Evolutionary conservation across 53 echinoderm and acorn worm species (phyloP).

Genomic region (Zoroaster sp.): DNA sequence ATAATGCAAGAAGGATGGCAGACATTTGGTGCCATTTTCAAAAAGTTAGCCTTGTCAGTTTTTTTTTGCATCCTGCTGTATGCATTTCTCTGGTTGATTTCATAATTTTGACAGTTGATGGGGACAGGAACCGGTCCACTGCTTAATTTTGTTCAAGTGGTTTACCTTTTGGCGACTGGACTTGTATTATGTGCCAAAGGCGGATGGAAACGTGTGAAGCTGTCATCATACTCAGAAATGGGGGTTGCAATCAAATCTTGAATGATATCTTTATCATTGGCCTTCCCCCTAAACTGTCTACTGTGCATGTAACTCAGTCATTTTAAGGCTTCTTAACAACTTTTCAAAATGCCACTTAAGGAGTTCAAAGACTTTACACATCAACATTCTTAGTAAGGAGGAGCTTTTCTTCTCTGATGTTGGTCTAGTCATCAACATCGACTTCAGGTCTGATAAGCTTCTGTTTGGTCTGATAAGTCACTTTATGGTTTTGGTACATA

Average conservation of each 20-base stretch:
- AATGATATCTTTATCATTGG: not conserved
- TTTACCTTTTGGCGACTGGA: conserved; percentile 13
- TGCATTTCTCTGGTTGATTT: not conserved
- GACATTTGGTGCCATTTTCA: not conserved
- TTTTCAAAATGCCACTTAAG: not conserved
- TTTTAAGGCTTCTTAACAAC: not conserved
- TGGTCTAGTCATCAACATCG: not conserved
- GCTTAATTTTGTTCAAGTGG: not conserved
- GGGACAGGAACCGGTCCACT: not conserved
- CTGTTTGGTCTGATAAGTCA: too few species aligned
- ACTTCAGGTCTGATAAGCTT: too few species aligned
- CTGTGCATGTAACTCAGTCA: not conserved
- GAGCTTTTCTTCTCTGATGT: not conserved
- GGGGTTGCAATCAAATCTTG: not conserved
- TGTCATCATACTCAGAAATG: conserved; percentile 10
- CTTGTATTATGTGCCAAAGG: conserved; percentile 11
- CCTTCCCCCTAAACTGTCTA: not conserved
- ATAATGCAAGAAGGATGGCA: not conserved
- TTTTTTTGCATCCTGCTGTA: not conserved
- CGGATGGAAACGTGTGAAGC: not conserved
- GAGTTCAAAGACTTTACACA: not conserved
- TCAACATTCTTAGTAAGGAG: not conserved
- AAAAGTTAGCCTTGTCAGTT: not conserved
- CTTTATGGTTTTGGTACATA: too few species aligned
- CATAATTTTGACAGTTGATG: not conserved